Base-by-base conservation (phyloP, 1,140 invertebrate genomes). In the Caenorhabditis elegans region DNA sequence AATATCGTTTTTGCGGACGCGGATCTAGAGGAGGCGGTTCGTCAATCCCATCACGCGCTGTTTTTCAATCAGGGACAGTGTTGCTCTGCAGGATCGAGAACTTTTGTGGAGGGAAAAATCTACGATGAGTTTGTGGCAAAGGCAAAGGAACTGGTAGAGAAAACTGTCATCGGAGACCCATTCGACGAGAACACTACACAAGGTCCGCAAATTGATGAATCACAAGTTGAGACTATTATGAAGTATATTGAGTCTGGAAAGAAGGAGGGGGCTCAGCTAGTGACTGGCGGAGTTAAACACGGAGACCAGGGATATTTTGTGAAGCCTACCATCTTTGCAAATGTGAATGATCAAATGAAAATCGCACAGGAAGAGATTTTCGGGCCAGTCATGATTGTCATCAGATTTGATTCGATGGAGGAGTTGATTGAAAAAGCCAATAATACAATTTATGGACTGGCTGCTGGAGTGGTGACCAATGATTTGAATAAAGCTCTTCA, bases 311-410 rank as follows among this genome's bases (percentile, higher is more conserved):
- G 97, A 0, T 98, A 94, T 90, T 99, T 94, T 90, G 92, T 99
- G 17, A 91, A 96, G 88, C 97, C 97, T 19, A 99, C 97, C 0
- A 95, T 99, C 0, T 99, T 99, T 91, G 93, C 94, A 17, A 93
- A 98, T 90, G 96, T 98, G 2, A 88, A 93, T 84, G 96, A 98
- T 89, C 90, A 96, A 86, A 97, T 98, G 95, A 93, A 92, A 34
- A 97, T 98, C 89, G 95, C 96, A 5, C 92, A 91, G 78, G 94
- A 96, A 90, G 97, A 99, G 93, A 98, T 98, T 86, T 98, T 98
- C 90, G 96, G 96, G 0, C 96, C 96, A 0, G 95, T 97, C 0
- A 95, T 96, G 91, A 93, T 93, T 48, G 95, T 98, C 78, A 90
- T 97, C 26, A 95, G 95, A 89, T 98, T 97, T 87, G 93, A 94